Base-by-base conservation (phyloP, 2,888 invertebrate genomes). In the Phortica okadai region DNA sequence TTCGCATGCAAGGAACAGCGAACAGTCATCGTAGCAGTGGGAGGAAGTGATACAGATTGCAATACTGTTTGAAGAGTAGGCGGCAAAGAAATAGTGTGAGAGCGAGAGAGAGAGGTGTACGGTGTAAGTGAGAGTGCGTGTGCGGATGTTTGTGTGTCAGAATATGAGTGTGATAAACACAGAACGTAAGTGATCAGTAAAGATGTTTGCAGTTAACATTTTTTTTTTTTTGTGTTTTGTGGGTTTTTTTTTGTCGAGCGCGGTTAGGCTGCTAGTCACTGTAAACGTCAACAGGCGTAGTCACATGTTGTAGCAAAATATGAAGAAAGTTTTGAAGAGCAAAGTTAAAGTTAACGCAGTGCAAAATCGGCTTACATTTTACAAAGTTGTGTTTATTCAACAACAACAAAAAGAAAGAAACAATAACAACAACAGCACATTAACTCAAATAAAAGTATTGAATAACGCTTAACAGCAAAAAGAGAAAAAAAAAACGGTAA, bases 271-370 rank as follows among this genome's bases (percentile, higher is more conserved):
- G 69, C 44, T 45, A 69, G 50, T 45, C 69, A 45, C 50, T 45
- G 69, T 45, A 69, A 69, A 69, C 50, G 21, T 69, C 69, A 69
- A 16, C 14, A 56, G 16, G 2, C 56, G 64, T 25, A 69, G 69
- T 69, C 69, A 69, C 50, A 69, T 69, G 69, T 69, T 45, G 56
- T 16, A 56, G n/a, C 16, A 14, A 6, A 6, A 16, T 56, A 11
- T 56, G 16, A 56, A n/a, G 33, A n/a, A 8, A 16, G 56, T 16
- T 16, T 16, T 5, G n/a, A 56, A 56, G 14, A 16, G 56, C n/a
- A 50, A 69, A 69, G 69, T 69, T 10, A 69, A 69, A 11, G 62
- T 21, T 16, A 62, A 41, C n/a, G 16, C 62, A 25, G 62, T 62
- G 62, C 21, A 10, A 62, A 62, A 62, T 11, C 25, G 33, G 62